These are phyloP conservation scores for Dromas ardeola DNA, from an alignment of 2,113 vertebrate genomes.

Conservation along the genomic window DNA sequence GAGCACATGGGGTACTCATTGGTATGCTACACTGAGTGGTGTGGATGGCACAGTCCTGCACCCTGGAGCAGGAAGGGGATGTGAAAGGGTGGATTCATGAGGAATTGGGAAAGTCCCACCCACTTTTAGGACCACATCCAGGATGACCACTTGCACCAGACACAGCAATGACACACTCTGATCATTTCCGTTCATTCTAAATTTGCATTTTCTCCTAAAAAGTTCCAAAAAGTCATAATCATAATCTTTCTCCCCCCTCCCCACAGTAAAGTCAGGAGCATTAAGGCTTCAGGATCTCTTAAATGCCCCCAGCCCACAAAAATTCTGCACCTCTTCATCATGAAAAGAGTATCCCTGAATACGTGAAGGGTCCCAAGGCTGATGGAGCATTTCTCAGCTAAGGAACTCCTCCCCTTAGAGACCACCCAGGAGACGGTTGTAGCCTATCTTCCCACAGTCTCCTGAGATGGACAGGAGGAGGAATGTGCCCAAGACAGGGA, in stretches of 20 bases:
- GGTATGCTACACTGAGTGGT: background rate
- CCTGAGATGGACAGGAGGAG: background rate
- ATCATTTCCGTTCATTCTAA: background rate
- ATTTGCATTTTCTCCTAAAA: background rate
- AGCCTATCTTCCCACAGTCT: background rate
- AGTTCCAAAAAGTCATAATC: background rate
- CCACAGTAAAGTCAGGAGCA: background rate
- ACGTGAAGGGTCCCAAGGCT: background rate
- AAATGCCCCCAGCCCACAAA: background rate
- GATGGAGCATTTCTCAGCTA: background rate
- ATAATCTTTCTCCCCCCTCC: background rate
- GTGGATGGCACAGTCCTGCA: background rate
- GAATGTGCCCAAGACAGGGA: background rate
- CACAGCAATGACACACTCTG: background rate
- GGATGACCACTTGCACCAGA: background rate
- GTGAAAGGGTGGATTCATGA: background rate
- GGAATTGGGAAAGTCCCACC: background rate
- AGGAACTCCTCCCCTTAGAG: background rate
- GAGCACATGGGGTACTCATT: background rate
- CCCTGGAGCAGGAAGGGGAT: background rate
- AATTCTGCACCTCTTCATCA: background rate
- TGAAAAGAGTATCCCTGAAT: background rate
- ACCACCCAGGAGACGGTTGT: background rate
- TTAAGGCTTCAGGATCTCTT: background rate
- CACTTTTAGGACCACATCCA: background rate